A percentile compares a stretch with the other conserved stretches of the same genome.
phyloP scores from a whole-genome alignment of 2,888 invertebrate species.

The Eudemis profundana region DNA sequence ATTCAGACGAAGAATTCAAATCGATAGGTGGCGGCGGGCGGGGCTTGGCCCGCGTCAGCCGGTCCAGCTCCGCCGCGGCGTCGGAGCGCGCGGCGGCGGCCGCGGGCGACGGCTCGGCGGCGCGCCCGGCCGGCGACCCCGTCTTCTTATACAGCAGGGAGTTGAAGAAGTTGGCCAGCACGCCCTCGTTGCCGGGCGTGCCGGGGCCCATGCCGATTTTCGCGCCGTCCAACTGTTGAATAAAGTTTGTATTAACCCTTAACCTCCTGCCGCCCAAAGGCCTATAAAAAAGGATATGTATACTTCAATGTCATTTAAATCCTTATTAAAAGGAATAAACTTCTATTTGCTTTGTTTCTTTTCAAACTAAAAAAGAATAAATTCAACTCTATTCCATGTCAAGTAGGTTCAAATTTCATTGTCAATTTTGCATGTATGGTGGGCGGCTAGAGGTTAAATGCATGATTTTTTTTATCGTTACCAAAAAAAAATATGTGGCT shows the following conservation, averaged over 20 bases:
- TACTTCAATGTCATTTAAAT: no score
- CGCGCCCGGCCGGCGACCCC: slow-evolving; percentile 87
- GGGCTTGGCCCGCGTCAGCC: slow-evolving; percentile 91
- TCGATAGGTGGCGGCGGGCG: slow-evolving; percentile 88
- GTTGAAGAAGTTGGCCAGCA: slow-evolving; percentile 99
- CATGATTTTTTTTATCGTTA: no score
- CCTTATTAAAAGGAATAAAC: no score
- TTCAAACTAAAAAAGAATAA: no score
- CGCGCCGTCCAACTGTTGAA: slow-evolving; percentile 88
- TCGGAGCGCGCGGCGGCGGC: slow-evolving; percentile 93
- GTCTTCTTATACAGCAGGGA: slow-evolving; percentile 98
- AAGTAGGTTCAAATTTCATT: no score
- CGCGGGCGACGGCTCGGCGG: slow-evolving; percentile 75
- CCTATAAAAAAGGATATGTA: no score
- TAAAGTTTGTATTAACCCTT: neutral
- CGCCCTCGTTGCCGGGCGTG: slow-evolving; percentile 94
- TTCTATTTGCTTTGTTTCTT: no score
- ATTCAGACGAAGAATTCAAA: slow-evolving; percentile 81
- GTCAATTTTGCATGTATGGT: no score
- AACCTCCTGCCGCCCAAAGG: no score
- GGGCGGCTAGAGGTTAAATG: no score
- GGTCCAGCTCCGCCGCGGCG: slow-evolving; percentile 96
- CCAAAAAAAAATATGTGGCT: no score
- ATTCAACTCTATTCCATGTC: no score
- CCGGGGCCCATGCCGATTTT: slow-evolving; percentile 89